These are phyloP conservation scores for Prinia subflava DNA, from an alignment of 2,113 vertebrate genomes.

Conservation along the genomic window DNA sequence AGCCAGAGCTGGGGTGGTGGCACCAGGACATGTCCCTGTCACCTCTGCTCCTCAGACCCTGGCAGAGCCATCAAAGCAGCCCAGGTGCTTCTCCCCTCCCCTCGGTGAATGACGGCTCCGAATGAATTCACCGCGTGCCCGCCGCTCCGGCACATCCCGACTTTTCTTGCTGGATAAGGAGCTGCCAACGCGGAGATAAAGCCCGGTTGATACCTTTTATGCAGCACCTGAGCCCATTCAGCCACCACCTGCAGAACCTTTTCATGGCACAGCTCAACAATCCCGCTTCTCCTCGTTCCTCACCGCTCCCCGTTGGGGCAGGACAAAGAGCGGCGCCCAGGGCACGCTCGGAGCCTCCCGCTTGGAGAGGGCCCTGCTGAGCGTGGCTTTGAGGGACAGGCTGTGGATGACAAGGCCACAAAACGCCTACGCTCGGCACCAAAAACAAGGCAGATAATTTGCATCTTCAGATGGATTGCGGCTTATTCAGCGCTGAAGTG, in stretches of 20 bases:
- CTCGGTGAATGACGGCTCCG: background rate
- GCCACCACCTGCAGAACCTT: conserved; percentile 61
- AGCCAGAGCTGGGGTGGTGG: accelerated
- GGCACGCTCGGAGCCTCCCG: background rate
- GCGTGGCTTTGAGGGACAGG: background rate
- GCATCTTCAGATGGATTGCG: background rate
- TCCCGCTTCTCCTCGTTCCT: background rate
- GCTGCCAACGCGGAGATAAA: background rate
- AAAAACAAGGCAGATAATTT: background rate
- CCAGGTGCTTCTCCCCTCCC: conserved; percentile 15
- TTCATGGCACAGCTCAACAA: background rate
- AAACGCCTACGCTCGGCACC: background rate
- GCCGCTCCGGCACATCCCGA: background rate
- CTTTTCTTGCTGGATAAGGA: background rate
- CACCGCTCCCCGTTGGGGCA: background rate
- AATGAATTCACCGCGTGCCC: background rate
- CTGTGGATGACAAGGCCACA: background rate
- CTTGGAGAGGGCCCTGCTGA: background rate
- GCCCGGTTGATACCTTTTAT: background rate
- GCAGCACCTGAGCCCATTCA: conserved; percentile 66
- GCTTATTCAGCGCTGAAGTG: background rate
- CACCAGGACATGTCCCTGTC: accelerated
- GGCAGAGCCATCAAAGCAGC: background rate
- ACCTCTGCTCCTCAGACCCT: background rate
- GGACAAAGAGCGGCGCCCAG: background rate